These are phyloP conservation scores for Pagrus major DNA, from an alignment of 2,113 vertebrate species.

Conservation along the genomic window DNA sequence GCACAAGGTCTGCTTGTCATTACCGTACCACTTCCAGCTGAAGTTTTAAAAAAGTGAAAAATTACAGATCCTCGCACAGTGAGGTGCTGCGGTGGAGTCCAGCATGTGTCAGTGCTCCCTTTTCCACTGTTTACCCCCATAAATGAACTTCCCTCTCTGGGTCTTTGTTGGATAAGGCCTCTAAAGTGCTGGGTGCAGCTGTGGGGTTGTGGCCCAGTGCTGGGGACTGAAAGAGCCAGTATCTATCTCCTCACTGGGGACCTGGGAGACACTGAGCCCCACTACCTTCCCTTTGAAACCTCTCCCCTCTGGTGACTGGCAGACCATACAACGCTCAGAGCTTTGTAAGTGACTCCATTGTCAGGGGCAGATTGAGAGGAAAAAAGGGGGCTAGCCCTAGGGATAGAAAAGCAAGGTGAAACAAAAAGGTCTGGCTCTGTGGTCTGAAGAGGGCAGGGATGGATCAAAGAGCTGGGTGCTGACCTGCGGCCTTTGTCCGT, in stretches of 20 bases:
- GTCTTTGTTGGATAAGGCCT: slow-evolving; percentile 68
- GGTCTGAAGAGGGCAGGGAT: slow-evolving; percentile 81
- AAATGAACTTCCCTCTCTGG: slow-evolving; percentile 43
- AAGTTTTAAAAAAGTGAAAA: slow-evolving; percentile 44
- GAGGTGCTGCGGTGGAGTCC: slow-evolving; percentile 24
- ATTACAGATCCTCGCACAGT: slow-evolving; percentile 51
- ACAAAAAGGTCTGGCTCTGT: slow-evolving; percentile 83
- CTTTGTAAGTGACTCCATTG: slow-evolving; percentile 89
- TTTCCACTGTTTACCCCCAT: slow-evolving; percentile 53
- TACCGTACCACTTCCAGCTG: slow-evolving; percentile 47
- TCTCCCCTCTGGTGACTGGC: slow-evolving; percentile 84
- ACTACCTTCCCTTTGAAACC: slow-evolving; percentile 85
- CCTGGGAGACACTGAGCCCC: slow-evolving; percentile 79
- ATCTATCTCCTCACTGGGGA: slow-evolving; percentile 82
- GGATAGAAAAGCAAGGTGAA: slow-evolving; percentile 81
- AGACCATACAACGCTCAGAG: slow-evolving; percentile 80
- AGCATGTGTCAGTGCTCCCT: slow-evolving; percentile 48
- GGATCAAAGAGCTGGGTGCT: slow-evolving; percentile 83
- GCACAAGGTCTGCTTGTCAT: slow-evolving; percentile 63
- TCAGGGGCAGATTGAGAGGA: slow-evolving; percentile 82
- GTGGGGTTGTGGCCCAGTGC: slow-evolving; percentile 67
- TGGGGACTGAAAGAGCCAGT: slow-evolving; percentile 76
- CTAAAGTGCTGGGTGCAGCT: slow-evolving; percentile 72
- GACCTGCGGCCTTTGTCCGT: slow-evolving; percentile 85
- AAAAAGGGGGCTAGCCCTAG: slow-evolving; percentile 77